Conservation (phyloP, 1,140 invertebrate genomes). For the Lanistes nyassanus region DNA sequence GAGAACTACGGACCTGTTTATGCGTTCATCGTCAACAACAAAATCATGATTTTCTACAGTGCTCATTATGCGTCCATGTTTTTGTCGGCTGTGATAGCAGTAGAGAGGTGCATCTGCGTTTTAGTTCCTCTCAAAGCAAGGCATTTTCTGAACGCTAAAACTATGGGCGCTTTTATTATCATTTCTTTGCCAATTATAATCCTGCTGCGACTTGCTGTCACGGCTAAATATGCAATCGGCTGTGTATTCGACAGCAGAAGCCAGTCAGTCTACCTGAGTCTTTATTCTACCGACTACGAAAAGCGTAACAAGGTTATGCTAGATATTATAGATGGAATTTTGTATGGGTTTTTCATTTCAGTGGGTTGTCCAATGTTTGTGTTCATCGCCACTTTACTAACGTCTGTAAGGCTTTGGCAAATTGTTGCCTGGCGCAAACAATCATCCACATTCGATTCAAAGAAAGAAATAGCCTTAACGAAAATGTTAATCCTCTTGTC, state of each 20-base stretch:
- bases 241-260: slow-evolving; percentile 7
- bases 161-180: not conserved
- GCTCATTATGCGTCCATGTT: no score
- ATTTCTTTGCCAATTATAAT: not conserved
- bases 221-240: not conserved
- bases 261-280: no score
- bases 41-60: no score
- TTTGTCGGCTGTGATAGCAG: no score
- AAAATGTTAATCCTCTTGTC: slow-evolving; percentile 11
- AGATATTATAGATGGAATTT: not conserved
- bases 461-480: slow-evolving; percentile 3
- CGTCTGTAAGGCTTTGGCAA: slow-evolving; percentile 2
- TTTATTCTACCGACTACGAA: not conserved
- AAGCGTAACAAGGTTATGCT: not conserved
- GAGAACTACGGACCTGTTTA: no score
- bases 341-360: not conserved
- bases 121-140: not conserved
- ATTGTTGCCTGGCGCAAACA: slow-evolving; percentile 6
- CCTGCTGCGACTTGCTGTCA: not conserved
- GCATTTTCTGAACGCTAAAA: not conserved
- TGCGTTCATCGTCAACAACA: no score
- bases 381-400: slow-evolving; percentile 11
- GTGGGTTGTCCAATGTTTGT: slow-evolving; percentile 11
- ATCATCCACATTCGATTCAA: not conserved
- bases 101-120: no score